These are phyloP conservation scores for Gallinago media DNA, from an alignment of 2,113 vertebrate genomes.

Conservation along the genomic window DNA sequence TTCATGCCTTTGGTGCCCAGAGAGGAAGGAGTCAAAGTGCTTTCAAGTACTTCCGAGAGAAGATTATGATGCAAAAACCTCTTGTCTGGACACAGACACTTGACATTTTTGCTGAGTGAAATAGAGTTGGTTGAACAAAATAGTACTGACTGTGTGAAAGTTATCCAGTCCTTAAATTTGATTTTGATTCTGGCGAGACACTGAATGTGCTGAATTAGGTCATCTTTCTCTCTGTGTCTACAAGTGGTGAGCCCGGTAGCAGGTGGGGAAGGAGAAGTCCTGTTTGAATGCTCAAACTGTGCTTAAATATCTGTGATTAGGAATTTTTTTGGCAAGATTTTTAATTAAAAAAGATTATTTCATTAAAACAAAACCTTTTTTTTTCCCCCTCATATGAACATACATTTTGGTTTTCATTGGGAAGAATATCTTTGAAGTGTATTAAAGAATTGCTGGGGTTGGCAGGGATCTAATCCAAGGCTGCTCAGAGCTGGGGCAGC, in stretches of 20 bases:
- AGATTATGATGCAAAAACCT: constrained; percentile 19
- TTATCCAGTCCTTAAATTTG: background rate
- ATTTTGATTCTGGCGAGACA: background rate
- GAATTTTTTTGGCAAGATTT: background rate
- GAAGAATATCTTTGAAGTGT: background rate
- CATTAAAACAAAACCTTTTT: background rate
- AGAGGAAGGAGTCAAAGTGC: background rate
- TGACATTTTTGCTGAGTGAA: constrained; percentile 23
- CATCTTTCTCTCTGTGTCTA: background rate
- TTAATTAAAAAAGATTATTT: background rate
- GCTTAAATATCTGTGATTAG: background rate
- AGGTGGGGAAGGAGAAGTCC: background rate
- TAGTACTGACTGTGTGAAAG: background rate
- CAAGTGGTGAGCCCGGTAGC: background rate
- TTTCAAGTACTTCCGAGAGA: background rate
- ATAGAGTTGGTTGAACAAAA: background rate
- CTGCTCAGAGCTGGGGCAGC: background rate
- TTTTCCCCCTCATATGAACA: fast-evolving
- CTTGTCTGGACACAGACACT: background rate
- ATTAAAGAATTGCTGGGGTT: background rate
- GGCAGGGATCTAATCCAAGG: background rate
- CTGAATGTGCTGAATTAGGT: background rate
- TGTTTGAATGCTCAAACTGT: background rate
- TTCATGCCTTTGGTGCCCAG: background rate
- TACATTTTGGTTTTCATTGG: background rate